Percentiles rank a stretch among this genome's conserved stretches.
Evolutionary conservation across 2,113 vertebrate genomes (phyloP).

Genomic region (Labeo catla): DNA sequence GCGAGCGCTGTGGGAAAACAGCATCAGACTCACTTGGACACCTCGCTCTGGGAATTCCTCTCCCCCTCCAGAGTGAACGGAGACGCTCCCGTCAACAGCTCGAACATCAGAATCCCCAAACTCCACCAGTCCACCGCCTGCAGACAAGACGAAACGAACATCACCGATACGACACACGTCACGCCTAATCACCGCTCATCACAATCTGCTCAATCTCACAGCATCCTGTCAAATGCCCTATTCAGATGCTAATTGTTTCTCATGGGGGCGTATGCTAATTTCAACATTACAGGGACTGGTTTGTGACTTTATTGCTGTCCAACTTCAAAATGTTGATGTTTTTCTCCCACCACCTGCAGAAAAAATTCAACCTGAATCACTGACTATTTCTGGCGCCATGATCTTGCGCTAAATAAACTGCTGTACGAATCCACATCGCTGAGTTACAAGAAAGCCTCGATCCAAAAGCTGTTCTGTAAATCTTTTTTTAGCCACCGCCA

Average conservation of each 20-base stretch:
- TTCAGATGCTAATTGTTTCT: neutral
- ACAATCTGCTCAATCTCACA: neutral
- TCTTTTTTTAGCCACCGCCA: neutral
- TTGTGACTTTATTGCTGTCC: neutral
- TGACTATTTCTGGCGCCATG: neutral
- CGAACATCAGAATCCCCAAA: conserved; percentile 89
- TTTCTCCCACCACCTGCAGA: neutral
- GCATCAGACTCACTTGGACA: conserved; percentile 83
- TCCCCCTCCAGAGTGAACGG: conserved; percentile 92
- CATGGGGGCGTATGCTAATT: neutral
- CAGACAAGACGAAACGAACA: neutral
- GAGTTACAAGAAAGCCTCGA: neutral
- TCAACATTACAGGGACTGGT: neutral
- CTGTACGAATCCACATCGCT: no score
- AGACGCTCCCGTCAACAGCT: conserved; percentile 88
- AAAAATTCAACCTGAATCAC: neutral
- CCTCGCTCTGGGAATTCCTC: conserved; percentile 89
- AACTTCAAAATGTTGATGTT: neutral
- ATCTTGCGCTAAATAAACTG: no score
- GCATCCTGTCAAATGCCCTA: neutral
- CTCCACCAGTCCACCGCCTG: conserved; percentile 95
- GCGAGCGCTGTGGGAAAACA: neutral
- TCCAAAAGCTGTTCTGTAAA: neutral
- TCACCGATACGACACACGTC: neutral
- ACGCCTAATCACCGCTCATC: neutral